A percentile compares a stretch with the other conserved stretches of the same genome.
Conservation (phyloP, 2,888 invertebrate species). For the Philereme vetulata region DNA sequence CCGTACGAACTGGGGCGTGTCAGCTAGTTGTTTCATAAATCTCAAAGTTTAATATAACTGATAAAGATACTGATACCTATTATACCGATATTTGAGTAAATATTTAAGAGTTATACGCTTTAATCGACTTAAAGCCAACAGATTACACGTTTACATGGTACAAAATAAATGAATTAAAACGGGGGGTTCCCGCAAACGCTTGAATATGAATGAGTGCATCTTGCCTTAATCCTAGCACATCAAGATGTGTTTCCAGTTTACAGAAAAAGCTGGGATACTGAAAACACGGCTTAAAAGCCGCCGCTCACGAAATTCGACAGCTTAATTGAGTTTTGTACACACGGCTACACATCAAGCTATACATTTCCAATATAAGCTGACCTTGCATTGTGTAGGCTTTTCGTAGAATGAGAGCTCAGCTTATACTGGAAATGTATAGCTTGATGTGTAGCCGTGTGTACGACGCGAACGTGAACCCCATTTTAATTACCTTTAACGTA, state of each 20-base stretch:
- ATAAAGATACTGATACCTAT: constrained; percentile 13
- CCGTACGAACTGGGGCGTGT: too few relatives aligned
- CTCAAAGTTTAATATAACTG: constrained; percentile 10
- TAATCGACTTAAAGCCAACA: constrained; percentile 15
- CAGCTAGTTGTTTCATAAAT: constrained; percentile 2
- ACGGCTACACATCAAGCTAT: too few relatives aligned
- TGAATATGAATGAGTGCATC: constrained; percentile 2
- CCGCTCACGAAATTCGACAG: constrained; percentile 45
- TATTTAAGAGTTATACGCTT: constrained; percentile 19
- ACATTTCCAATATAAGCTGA: too few relatives aligned
- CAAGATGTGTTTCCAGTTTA: constrained; percentile 10
- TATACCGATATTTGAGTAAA: constrained; percentile 9
- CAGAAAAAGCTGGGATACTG: constrained; percentile 1
- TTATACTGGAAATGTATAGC: too few relatives aligned
- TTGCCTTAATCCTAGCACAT: constrained; percentile 8
- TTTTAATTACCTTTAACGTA: constrained; percentile 52
- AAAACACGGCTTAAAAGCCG: constrained; percentile 6
- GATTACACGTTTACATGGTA: constrained; percentile 13
- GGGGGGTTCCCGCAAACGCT: background rate
- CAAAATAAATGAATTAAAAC: constrained; percentile 10
- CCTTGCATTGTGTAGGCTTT: too few relatives aligned
- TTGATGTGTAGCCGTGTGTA: too few relatives aligned
- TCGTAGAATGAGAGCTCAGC: too few relatives aligned
- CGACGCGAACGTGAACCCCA: constrained; percentile 38
- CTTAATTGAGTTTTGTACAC: constrained; percentile 48